Evolutionary conservation across 2,797 vertebrate species (phyloP).

Genomic region (Yasuhikotakia modesta): DNA sequence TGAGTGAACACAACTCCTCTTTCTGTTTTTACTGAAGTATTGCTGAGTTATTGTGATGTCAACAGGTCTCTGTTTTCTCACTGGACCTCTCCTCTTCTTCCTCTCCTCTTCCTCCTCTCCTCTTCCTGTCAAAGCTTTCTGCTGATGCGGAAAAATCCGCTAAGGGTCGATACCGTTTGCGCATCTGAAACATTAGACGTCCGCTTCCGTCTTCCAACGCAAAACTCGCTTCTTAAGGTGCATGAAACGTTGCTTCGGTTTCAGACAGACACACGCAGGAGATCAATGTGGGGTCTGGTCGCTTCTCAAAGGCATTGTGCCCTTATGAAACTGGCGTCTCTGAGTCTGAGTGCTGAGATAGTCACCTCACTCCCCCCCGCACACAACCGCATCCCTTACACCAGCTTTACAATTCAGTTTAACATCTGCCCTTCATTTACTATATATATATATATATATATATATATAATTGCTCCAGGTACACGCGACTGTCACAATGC

Average conservation of each 20-base stretch:
- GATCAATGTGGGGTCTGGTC: conserved; percentile 62
- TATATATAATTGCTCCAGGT: not conserved
- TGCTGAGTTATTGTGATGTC: no score
- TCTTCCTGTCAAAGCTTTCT: not conserved
- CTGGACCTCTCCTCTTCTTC: not conserved
- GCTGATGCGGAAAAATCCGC: conserved; percentile 14
- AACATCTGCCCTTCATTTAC: not conserved
- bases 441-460: not conserved
- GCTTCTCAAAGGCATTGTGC: conserved; percentile 45
- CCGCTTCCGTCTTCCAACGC: conserved; percentile 12
- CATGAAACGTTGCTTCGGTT: not conserved
- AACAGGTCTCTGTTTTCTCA: conserved; percentile 30
- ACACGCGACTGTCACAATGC: not conserved
- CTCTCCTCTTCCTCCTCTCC: not conserved
- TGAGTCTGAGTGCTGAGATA: conserved; percentile 83
- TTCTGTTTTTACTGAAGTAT: no score
- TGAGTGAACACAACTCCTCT: no score
- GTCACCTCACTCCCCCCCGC: conserved; percentile 70
- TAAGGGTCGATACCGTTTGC: conserved; percentile 19
- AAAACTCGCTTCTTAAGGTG: no score
- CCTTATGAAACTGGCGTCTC: conserved; percentile 85
- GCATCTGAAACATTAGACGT: conserved; percentile 23
- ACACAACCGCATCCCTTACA: conserved; percentile 10
- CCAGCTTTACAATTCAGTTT: not conserved
- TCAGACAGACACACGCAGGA: conserved; percentile 35